Conservation (phyloP, 2,797 vertebrate genomes). For the Ibycter americanus region DNA sequence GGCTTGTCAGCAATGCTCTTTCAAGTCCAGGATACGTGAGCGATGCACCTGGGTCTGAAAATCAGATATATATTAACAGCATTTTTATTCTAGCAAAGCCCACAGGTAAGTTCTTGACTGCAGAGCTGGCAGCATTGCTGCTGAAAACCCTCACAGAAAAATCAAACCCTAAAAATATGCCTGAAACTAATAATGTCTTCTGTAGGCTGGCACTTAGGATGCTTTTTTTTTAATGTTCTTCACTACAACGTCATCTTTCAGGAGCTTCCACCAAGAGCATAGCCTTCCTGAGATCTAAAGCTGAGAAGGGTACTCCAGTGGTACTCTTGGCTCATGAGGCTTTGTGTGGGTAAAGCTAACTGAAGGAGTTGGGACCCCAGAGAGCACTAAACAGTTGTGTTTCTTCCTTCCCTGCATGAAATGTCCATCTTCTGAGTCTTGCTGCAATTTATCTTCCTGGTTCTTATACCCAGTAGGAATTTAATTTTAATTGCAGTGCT, state of each 20-base stretch:
- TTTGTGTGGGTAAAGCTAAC: not conserved
- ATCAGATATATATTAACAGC: not conserved
- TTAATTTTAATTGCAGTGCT: not conserved
- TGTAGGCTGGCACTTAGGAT: not conserved
- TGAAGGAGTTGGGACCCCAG: not conserved
- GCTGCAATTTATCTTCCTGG: not conserved
- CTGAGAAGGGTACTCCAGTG: not conserved
- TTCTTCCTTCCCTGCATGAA: not conserved
- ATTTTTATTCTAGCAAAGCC: not conserved
- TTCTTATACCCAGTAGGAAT: not conserved
- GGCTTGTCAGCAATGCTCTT: fast-evolving
- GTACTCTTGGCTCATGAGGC: not conserved
- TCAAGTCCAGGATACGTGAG: not conserved
- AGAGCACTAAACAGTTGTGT: not conserved
- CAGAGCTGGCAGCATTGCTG: not conserved
- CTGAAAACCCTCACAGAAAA: not conserved
- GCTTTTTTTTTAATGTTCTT: not conserved
- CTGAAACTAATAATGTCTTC: not conserved
- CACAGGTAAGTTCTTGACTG: not conserved
- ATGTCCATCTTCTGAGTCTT: not conserved
- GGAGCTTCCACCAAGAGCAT: not conserved
- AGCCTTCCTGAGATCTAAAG: not conserved
- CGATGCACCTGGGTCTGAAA: not conserved
- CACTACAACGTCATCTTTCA: not conserved
- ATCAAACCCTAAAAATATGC: not conserved